phyloP scores from a whole-genome alignment of 2,888 invertebrate genomes.

The Lutraria lutraria region DNA sequence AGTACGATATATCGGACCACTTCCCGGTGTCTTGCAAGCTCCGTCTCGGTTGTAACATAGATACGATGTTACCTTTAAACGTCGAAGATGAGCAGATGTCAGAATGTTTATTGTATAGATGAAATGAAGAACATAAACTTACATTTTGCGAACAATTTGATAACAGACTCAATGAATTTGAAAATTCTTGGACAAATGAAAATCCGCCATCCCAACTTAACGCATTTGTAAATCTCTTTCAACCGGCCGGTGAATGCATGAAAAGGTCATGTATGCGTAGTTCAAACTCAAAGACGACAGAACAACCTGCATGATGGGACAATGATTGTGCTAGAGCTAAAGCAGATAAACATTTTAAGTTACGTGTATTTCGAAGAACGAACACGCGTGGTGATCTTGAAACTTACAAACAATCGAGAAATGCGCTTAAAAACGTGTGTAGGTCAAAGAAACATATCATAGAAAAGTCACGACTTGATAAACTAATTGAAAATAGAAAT shows the following conservation, averaged over 20 bases:
- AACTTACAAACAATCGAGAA: conserved; percentile 16
- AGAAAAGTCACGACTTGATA: conserved; percentile 20
- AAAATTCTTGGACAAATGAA: too few relatives aligned
- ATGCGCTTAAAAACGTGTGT: conserved; percentile 36
- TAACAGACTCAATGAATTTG: too few relatives aligned
- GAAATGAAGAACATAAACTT: too few relatives aligned
- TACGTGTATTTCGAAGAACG: conserved; percentile 25
- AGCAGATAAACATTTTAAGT: conserved; percentile 16
- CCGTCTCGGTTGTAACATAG: background rate
- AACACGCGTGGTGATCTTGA: conserved; percentile 10
- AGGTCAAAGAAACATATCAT: conserved; percentile 22
- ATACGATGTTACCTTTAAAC: too few relatives aligned
- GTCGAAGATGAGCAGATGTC: too few relatives aligned
- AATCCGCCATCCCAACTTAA: background rate
- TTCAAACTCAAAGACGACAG: too few relatives aligned
- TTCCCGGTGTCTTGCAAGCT: conserved; percentile 36
- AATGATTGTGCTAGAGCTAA: too few relatives aligned
- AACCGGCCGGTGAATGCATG: conserved; percentile 9
- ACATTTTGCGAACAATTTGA: too few relatives aligned
- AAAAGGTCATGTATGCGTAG: background rate
- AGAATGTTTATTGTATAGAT: too few relatives aligned
- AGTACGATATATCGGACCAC: conserved; percentile 42
- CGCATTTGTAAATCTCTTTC: conserved; percentile 5
- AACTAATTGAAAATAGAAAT: conserved; percentile 29
- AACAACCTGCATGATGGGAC: conserved; percentile 36